These are phyloP conservation scores for Psix sp. DNA, from an alignment of 1,140 invertebrate genomes.

Conservation along the genomic window DNA sequence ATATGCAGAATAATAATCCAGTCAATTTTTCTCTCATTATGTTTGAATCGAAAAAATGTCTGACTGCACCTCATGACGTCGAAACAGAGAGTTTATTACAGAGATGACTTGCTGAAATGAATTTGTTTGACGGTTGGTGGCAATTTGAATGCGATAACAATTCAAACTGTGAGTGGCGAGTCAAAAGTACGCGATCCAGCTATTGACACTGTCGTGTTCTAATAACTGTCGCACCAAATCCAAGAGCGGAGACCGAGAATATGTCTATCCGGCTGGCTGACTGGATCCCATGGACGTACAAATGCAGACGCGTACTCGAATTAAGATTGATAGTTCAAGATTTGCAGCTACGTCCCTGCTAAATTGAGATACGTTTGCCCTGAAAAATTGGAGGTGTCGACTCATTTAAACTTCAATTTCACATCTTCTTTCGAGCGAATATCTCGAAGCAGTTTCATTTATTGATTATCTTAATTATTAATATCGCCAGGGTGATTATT, in stretches of 20 bases:
- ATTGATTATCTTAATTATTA: conserved; percentile 49
- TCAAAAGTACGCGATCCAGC: conserved; percentile 26
- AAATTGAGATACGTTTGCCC: conserved; percentile 25
- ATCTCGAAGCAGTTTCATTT: conserved; percentile 7
- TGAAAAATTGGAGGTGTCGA: conserved; percentile 30
- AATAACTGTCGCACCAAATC: conserved; percentile 45
- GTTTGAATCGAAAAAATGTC: conserved; percentile 21
- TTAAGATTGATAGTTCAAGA: conserved; percentile 50
- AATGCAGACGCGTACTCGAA: conserved; percentile 26
- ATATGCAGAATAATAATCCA: conserved; percentile 43
- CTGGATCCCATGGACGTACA: conserved; percentile 11
- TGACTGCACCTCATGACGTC: conserved; percentile 3
- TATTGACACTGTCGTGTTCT: conserved; percentile 40
- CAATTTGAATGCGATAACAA: conserved; percentile 31
- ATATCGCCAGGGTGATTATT: background rate
- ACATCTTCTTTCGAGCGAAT: conserved; percentile 2
- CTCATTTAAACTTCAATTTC: conserved; percentile 32
- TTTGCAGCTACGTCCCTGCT: conserved; percentile 28
- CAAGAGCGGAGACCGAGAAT: conserved; percentile 15
- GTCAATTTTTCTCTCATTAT: conserved; percentile 45
- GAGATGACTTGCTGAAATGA: conserved; percentile 17
- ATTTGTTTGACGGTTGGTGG: conserved; percentile 33
- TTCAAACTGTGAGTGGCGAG: conserved; percentile 1
- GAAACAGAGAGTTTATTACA: conserved; percentile 47
- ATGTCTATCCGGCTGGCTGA: conserved; percentile 9